phyloP scores from a whole-genome alignment of 64 coral and sea anemone genomes.

The Stichodactyla helianthus region DNA sequence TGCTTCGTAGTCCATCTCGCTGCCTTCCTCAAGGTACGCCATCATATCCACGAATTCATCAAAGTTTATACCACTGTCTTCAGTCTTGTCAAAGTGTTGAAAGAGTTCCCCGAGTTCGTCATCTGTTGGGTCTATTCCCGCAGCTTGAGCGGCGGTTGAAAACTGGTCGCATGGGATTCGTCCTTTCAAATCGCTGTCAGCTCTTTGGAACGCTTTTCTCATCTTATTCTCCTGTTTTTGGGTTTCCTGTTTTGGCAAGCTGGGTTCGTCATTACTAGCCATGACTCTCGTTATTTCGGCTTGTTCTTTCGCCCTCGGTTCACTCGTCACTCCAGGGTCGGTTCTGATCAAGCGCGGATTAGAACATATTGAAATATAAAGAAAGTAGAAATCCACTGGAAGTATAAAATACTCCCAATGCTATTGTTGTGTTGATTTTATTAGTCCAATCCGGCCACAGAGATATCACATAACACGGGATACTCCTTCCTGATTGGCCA shows the following conservation, averaged over 20 bases:
- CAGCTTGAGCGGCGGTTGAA: slow-evolving; percentile 36
- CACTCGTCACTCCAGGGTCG: too few relatives aligned
- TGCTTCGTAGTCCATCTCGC: slow-evolving; percentile 43
- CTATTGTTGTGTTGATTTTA: background rate
- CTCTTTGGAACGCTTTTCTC: slow-evolving; percentile 47
- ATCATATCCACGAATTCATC: slow-evolving; percentile 74
- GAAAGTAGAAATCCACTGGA: background rate
- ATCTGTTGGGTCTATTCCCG: slow-evolving; percentile 48
- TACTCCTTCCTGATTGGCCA: background rate
- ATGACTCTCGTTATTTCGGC: background rate
- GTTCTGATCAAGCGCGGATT: background rate
- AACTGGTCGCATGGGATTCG: slow-evolving; percentile 56
- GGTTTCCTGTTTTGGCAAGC: background rate
- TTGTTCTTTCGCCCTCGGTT: too few relatives aligned
- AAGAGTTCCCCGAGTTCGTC: slow-evolving; percentile 40
- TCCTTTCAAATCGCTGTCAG: slow-evolving; percentile 52
- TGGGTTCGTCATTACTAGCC: background rate
- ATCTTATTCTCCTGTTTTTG: background rate
- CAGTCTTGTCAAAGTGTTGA: slow-evolving; percentile 50
- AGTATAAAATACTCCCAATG: background rate
- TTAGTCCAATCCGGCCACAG: background rate
- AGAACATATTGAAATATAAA: background rate
- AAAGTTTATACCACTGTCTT: slow-evolving; percentile 71
- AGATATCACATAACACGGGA: background rate
- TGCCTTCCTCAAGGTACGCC: slow-evolving; percentile 41